Conservation (phyloP, 2,113 vertebrate species). For the Nanger granti region DNA sequence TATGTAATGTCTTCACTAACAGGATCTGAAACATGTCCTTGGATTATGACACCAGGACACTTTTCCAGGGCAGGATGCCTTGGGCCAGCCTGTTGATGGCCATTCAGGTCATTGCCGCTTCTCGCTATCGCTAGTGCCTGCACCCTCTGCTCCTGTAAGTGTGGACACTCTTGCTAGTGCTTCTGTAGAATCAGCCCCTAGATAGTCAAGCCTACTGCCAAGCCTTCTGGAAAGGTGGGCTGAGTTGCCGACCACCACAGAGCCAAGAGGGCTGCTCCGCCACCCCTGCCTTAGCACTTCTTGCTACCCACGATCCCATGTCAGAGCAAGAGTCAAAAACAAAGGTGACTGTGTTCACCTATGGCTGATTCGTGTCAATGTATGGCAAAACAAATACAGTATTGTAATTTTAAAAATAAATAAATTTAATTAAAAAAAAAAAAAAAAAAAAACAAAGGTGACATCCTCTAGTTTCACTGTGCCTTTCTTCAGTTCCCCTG, state of each 20-base stretch:
- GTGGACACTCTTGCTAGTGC: background rate
- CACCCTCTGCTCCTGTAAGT: background rate
- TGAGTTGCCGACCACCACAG: fast-evolving
- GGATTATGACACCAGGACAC: background rate
- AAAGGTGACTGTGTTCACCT: no score
- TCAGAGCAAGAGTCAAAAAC: background rate
- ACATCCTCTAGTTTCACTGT: background rate
- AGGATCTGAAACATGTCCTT: background rate
- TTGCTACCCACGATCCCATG: background rate
- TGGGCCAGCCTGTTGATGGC: no score
- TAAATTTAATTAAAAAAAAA: no score
- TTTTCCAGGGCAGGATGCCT: background rate
- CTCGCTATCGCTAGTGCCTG: background rate
- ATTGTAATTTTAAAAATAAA: no score
- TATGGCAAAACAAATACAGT: no score
- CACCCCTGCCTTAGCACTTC: background rate
- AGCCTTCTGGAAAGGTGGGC: background rate
- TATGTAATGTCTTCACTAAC: background rate
- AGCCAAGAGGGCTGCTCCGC: no score
- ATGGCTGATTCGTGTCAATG: no score
- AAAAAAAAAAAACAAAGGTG: background rate
- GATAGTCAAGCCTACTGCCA: background rate
- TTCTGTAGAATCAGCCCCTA: background rate
- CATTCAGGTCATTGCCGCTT: fast-evolving
- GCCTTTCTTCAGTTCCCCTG: background rate